These are phyloP conservation scores for Urosaurus nigricauda DNA, from an alignment of 2,797 vertebrate genomes.

Conservation along the genomic window DNA sequence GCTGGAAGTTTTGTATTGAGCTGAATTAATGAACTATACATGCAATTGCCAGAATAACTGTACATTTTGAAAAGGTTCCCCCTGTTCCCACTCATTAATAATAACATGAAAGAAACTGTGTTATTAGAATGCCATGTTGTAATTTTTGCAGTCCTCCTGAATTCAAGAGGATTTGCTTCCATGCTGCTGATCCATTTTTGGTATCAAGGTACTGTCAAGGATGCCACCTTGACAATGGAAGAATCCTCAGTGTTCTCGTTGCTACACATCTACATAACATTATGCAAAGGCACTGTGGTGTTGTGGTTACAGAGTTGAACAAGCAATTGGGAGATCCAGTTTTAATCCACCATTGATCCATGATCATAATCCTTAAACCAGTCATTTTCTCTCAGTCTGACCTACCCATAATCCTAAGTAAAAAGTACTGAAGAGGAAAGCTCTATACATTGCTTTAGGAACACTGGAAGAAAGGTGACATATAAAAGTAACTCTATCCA, in stretches of 20 bases:
- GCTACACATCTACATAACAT: neutral
- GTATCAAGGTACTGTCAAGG: neutral
- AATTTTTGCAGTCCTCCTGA: neutral
- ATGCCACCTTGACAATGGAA: neutral
- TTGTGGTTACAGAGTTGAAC: too few relatives aligned
- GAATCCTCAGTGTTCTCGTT: too few relatives aligned
- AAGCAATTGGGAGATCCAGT: too few relatives aligned
- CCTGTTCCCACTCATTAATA: neutral
- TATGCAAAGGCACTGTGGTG: neutral
- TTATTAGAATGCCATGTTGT: neutral
- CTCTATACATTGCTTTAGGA: too few relatives aligned
- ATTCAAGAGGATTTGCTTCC: neutral
- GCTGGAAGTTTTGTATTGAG: slow-evolving; percentile 1
- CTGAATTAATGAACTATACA: neutral
- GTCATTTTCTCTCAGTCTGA: too few relatives aligned
- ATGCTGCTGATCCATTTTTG: neutral
- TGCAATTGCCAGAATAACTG: neutral
- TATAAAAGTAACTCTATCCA: neutral
- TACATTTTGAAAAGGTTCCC: neutral
- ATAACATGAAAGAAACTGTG: neutral
- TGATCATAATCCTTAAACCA: too few relatives aligned
- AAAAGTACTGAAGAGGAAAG: too few relatives aligned
- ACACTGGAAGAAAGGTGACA: neutral
- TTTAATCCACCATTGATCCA: too few relatives aligned
- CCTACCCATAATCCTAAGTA: too few relatives aligned